These are phyloP conservation scores for Scaptomyza reducta DNA, from an alignment of 2,888 invertebrate genomes.

Conservation along the genomic window DNA sequence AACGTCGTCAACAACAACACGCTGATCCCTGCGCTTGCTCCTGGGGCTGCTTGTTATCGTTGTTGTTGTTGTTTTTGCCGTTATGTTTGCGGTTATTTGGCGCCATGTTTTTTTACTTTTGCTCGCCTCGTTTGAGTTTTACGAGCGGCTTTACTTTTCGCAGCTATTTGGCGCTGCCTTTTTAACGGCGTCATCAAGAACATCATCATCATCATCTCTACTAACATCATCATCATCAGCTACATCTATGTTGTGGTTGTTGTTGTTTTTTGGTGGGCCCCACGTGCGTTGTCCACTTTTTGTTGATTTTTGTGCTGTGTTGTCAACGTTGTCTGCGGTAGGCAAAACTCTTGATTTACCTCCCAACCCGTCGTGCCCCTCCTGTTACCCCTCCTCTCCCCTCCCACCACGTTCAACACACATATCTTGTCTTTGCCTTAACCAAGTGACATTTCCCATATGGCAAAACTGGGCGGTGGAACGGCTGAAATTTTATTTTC, in stretches of 20 bases:
- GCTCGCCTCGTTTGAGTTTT: slow-evolving; percentile 79
- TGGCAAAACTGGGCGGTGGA: slow-evolving; percentile 43
- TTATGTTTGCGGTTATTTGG: slow-evolving; percentile 81
- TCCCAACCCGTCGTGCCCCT: not conserved
- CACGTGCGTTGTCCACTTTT: slow-evolving; percentile 78
- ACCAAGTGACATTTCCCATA: slow-evolving; percentile 69
- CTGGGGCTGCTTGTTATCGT: slow-evolving; percentile 34
- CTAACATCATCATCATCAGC: not conserved
- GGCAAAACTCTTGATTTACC: slow-evolving; percentile 55
- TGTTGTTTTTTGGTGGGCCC: slow-evolving; percentile 35
- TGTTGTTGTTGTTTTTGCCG: slow-evolving; percentile 49
- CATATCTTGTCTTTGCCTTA: slow-evolving; percentile 6
- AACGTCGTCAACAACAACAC: slow-evolving; percentile 63
- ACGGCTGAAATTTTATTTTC: slow-evolving; percentile 75
- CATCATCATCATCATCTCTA: slow-evolving; percentile 1
- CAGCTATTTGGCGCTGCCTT: slow-evolving; percentile 77
- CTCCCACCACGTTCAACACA: not conserved
- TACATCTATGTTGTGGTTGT: slow-evolving; percentile 12
- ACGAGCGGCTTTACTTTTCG: slow-evolving; percentile 79
- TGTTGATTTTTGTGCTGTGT: slow-evolving; percentile 55
- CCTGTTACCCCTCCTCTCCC: not conserved
- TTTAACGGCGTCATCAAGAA: slow-evolving; percentile 60
- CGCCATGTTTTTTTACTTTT: slow-evolving; percentile 70
- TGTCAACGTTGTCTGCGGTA: slow-evolving; percentile 59
- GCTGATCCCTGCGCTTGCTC: slow-evolving; percentile 46